Conservation (phyloP, 2,113 vertebrate species). For the Octodon degus region DNA sequence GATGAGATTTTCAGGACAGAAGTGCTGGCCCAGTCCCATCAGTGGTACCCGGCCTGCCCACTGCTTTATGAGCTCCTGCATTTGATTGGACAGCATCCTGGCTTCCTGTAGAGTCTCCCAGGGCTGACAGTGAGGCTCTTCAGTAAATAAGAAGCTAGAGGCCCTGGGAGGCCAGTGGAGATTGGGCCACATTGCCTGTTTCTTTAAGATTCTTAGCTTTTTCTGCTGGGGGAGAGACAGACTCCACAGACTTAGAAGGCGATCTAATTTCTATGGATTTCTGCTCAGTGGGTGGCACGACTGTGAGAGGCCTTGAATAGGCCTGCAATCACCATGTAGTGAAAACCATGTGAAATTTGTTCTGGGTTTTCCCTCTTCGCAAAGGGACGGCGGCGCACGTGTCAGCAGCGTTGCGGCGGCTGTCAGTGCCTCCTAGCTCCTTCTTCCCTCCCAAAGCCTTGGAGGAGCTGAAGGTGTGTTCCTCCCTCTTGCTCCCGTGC, state of each 20-base stretch:
- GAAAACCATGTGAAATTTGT: slow-evolving; percentile 73
- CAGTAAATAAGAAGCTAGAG: neutral
- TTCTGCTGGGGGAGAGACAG: neutral
- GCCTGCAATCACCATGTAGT: slow-evolving; percentile 63
- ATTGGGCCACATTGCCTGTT: neutral
- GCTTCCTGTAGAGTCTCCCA: neutral
- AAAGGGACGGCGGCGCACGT: slow-evolving; percentile 67
- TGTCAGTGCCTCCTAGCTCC: rapidly evolving
- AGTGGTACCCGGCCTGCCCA: neutral
- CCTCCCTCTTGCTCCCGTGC: neutral
- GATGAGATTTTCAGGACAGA: neutral
- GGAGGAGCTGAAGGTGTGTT: neutral
- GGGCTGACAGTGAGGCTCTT: neutral
- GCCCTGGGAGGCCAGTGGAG: neutral
- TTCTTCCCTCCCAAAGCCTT: neutral
- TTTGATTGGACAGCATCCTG: neutral
- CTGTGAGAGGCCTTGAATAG: slow-evolving; percentile 62
- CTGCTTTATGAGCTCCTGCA: neutral
- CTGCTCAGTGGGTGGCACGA: slow-evolving; percentile 73
- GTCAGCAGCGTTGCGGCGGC: neutral
- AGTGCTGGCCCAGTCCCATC: neutral
- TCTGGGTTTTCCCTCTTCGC: slow-evolving; percentile 72
- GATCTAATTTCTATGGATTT: slow-evolving; percentile 64
- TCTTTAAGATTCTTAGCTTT: slow-evolving; percentile 46
- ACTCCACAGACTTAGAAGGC: slow-evolving; percentile 59